Evolutionary conservation across 2,888 invertebrate genomes (phyloP).

Genomic region (Orthonychiurus folsomi): DNA sequence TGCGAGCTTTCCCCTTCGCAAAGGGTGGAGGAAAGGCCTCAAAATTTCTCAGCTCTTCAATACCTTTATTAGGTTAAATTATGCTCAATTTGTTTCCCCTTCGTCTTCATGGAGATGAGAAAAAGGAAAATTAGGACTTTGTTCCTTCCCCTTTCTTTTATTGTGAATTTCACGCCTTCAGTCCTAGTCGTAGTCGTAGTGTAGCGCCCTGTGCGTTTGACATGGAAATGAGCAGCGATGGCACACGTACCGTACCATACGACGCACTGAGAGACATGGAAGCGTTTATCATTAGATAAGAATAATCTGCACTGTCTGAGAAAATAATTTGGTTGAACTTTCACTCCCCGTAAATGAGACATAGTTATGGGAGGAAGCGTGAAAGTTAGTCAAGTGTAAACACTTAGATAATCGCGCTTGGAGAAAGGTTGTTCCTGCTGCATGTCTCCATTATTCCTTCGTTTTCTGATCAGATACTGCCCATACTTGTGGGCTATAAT

Average conservation of each 20-base stretch:
- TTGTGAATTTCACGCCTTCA: slow-evolving; percentile 3
- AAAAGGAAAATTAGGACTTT: not conserved
- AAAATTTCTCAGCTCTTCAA: not conserved
- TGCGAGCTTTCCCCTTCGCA: not conserved
- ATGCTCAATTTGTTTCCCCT: not conserved
- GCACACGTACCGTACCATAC: no score
- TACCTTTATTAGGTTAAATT: not conserved
- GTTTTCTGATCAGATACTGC: no score
- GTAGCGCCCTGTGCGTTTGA: no score
- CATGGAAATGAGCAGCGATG: no score
- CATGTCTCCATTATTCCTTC: slow-evolving; percentile 3
- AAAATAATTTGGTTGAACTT: no score
- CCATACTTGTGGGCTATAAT: no score
- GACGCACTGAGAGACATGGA: no score
- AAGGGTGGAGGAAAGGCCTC: not conserved
- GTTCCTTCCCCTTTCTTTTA: slow-evolving; percentile 3
- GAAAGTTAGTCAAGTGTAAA: slow-evolving; percentile 34
- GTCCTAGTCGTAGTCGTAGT: no score
- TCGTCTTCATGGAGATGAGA: not conserved
- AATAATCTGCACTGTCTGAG: slow-evolving; percentile 6
- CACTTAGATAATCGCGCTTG: slow-evolving; percentile 34
- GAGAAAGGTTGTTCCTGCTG: slow-evolving; percentile 22
- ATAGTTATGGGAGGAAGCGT: slow-evolving; percentile 17
- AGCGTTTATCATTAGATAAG: not conserved
- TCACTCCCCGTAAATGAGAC: no score